These are phyloP conservation scores for Streptopelia turtur DNA, from an alignment of 2,797 vertebrate genomes.

Conservation along the genomic window DNA sequence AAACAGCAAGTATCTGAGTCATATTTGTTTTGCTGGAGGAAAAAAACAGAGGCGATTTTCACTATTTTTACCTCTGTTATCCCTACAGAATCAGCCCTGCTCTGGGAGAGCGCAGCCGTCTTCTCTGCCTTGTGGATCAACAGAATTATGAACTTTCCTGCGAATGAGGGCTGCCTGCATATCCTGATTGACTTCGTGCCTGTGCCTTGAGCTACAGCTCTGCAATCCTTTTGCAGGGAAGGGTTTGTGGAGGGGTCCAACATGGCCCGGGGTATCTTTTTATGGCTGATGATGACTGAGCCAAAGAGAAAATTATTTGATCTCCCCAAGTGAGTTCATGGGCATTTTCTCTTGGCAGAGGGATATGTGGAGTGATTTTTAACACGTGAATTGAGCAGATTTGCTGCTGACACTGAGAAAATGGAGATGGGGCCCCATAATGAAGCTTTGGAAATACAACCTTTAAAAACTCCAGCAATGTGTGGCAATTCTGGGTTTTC, in stretches of 20 bases:
- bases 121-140: background rate
- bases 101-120: background rate
- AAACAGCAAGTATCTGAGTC: background rate
- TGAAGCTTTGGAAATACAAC: background rate
- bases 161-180: background rate
- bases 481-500: background rate
- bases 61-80: background rate
- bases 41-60: background rate
- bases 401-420: slow-evolving; percentile 24
- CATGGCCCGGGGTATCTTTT: background rate
- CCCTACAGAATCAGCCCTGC: background rate
- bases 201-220: background rate
- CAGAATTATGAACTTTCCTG: background rate
- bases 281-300: background rate
- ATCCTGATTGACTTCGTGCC: background rate
- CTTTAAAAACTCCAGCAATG: background rate
- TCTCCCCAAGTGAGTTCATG: background rate
- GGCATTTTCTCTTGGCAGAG: background rate
- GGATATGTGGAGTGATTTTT: background rate
- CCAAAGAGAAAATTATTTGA: background rate
- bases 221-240: background rate
- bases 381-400: background rate
- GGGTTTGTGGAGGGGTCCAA: background rate
- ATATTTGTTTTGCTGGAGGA: background rate
- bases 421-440: background rate